Evolutionary conservation across 1,140 invertebrate genomes (phyloP).

Genomic region (Melanaphis sacchari): DNA sequence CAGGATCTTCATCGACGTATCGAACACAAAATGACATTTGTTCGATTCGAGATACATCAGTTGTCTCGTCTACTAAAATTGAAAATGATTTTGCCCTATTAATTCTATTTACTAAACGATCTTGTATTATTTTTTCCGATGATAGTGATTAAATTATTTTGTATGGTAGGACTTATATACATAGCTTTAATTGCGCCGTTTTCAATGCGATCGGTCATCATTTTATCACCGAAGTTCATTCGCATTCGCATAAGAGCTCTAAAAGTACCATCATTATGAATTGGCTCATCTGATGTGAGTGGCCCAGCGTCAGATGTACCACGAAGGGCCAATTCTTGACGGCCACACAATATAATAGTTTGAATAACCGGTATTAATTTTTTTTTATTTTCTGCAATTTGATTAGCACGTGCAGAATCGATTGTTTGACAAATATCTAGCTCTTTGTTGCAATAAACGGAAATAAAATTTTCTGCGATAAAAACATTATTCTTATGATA

Average conservation of each 20-base stretch:
- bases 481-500: constrained; percentile 30
- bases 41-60: too few species aligned
- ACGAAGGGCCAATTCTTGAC: constrained; percentile 32
- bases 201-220: constrained; percentile 35
- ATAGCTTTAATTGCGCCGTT: constrained; percentile 4
- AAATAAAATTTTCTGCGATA: constrained; percentile 19
- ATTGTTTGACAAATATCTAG: not conserved
- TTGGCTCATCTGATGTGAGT: not conserved
- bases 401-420: not conserved
- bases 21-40: too few species aligned
- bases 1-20: too few species aligned
- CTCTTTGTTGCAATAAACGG: not conserved
- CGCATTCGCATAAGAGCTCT: constrained; percentile 6
- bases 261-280: constrained; percentile 21
- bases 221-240: constrained; percentile 11
- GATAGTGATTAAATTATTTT: constrained; percentile 28
- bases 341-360: constrained; percentile 15
- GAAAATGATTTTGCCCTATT: too few species aligned
- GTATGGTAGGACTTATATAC: constrained; percentile 34
- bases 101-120: too few species aligned
- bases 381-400: not conserved
- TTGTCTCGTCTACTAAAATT: too few species aligned
- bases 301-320: constrained; percentile 34
- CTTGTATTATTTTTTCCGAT: too few species aligned
- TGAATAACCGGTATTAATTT: constrained; percentile 36